Conservation (phyloP, 2,888 invertebrate species). For the Ischnus inquisitorius region DNA sequence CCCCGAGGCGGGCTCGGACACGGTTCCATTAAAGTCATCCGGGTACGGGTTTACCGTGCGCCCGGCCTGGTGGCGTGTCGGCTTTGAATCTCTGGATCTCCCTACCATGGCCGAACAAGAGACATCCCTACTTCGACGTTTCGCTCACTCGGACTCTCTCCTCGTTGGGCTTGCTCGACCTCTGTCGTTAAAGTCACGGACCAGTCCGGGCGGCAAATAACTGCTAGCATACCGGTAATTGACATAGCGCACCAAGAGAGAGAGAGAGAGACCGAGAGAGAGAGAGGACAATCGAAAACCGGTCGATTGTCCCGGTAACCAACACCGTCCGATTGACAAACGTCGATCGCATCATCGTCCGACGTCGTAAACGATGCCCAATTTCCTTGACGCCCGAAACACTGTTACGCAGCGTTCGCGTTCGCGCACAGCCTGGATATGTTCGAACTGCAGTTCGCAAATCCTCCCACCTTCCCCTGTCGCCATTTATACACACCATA, state of each 20-base stretch:
- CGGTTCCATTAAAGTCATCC: constrained; percentile 27
- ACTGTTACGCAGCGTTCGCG: neutral
- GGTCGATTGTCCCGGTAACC: neutral
- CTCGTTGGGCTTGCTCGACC: neutral
- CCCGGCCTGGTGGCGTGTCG: neutral
- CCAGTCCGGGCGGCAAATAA: constrained; percentile 1
- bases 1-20: constrained; percentile 18
- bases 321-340: constrained; percentile 21
- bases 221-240: constrained; percentile 2
- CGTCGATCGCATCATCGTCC: constrained; percentile 43
- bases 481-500: constrained; percentile 17
- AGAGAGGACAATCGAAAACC: constrained; percentile 1
- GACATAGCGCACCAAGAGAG: neutral
- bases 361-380: constrained; percentile 43
- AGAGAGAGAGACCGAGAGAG: neutral
- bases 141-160: neutral
- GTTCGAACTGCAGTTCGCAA: neutral
- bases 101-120: constrained; percentile 1
- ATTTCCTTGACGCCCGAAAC: constrained; percentile 46
- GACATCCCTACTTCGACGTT: neutral
- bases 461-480: too few species aligned
- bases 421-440: neutral
- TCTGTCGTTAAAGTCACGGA: constrained; percentile 6
- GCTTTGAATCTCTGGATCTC: constrained; percentile 3
- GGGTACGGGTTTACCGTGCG: constrained; percentile 18